Evolutionary conservation across 1,140 invertebrate genomes (phyloP), one percentile per base, ranked within the genome.

Genomic region (Listronotus oregonensis): DNA sequence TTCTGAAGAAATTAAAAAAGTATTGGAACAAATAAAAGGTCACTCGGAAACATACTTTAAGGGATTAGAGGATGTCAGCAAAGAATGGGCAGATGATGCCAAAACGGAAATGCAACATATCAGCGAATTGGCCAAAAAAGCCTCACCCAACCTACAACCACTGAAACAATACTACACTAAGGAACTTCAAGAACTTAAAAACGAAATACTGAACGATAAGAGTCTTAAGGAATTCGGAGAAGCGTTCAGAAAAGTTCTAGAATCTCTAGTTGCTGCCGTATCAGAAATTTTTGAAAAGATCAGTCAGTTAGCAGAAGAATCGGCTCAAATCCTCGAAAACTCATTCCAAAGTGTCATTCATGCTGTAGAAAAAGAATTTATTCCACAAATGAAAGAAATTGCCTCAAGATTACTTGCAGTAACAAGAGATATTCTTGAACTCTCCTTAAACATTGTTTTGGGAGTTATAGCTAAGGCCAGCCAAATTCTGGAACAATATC

Each of bases 201-300:
- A 86, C 6, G 90, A 92, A 71, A 75, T 92, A 0, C 76, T 84
- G 21, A 81, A 81, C 18, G 90, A 91, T 71, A 84, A 88, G 57
- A 82, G 83, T 1, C 69, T 91, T 32, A 84, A 88, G 70, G 83
- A 89, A 62, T 80, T 89, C 12, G 81, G 83, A n/a, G 83, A 87
- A 37, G 78, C 81, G n/a, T 72, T 88, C 83, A 87, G 81, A 84
- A 85, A 82, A 64, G 73, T 84, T 1, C 80, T 85, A 5, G 81
- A 78, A 10, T 79, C 81, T 6, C 6, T 86, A 0, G 71, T 77
- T 0, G 78, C 84, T 44, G 77, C 81, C 0, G 63, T 84, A 1
- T 73, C 79, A 0, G 82, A 85, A 10, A 58, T 86, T 0, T 66
- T 82, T 3, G 74, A 77, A 18, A 81, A 82, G 3, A 70, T 84